Base-by-base conservation (phyloP, 1,140 invertebrate species). In the Drosophila ohnishii region DNA sequence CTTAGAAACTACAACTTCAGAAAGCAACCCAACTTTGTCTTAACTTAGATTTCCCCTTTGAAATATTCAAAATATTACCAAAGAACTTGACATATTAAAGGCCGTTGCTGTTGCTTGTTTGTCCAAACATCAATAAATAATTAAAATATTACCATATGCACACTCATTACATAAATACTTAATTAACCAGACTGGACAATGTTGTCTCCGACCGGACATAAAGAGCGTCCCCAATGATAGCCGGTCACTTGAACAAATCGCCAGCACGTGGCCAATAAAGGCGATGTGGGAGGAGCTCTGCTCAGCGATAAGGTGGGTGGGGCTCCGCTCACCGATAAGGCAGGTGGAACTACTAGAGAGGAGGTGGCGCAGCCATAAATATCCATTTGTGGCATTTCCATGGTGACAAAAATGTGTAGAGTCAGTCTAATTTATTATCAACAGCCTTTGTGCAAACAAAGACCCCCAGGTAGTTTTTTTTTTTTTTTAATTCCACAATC, bases 391-490 rank as follows among this genome's bases (percentile, higher is more conserved):
- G 67, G 67, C 72, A 83, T 88, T 79, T 86, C 83, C 84, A 63
- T 77, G 84, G 79, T 88, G 83, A 86, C 83, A 86, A 83, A 82
- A 78, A 62, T 86, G 67, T 88, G 19, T 37, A 55, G 34, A 70
- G 61, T 84, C 66, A 83, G 84, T 76, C 78, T 77, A 86, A 86
- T 86, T 86, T 86, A 86, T 86, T 82, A 69, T 81, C 79, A 78
- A 69, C 66, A 83, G 75, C 76, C 58, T 72, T 87, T 77, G 59
- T 74, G 57, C 83, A 66, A 87, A 87, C 83, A 83, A 80, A 57
- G 62, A 63, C 61, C 28, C 32, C 50, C 69, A 78, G 75, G 66
- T 63, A 78, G 83, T 64, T 22, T 1, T 10, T 34, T 73, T 13
- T 32, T 34, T n/a, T 73, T 87, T 86, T 86, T 87, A 79, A 86